Evolutionary conservation across 2,797 vertebrate genomes (phyloP), one percentile per base, ranked within the genome.

Genomic region (Botia almorhae): DNA sequence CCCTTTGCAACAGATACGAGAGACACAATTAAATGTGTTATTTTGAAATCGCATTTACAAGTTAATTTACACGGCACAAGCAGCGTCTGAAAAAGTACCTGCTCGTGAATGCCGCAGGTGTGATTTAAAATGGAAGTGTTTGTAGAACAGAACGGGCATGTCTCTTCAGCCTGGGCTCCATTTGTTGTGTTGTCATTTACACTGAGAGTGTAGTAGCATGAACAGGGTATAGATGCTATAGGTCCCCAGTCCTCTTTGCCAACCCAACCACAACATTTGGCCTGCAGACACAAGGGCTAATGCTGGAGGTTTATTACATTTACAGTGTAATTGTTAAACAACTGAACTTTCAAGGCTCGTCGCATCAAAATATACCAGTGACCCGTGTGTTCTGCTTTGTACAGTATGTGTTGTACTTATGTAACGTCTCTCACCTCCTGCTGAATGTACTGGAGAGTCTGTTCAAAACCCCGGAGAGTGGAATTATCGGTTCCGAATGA

Each of bases 231-330:
- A 16, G 0, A 0, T 0, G 0, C 1, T 43, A 8, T 7, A 1
- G 0, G 0, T 0, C 0, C 5, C 82, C 83, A 89, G 53, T 87
- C 61, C 0, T 0, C 0, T 39, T 0, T 14, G 0, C 7, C 69
- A 1, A 2, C 0, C 88, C 88, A 89, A 36, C 88, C 88, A 68
- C 88, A 89, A 79, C 87, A 89, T 2, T 77, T 2, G 16, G 0
- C 63, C 87, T 88, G 68, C 65, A 50, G 10, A 33, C 3, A 69
- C 50, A 72, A 2, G 43, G 10, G 2, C 8, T 78, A 56, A 55
- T 39, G 33, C 5, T 43, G 55, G 13, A 69, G 21, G 19, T 29
- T 64, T 23, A 46, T 70, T 19, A 61, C 14, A 33, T 21, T 23
- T 56, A 7, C 3, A 33, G 21, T 53, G 60, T n/a, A 51, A 43